Evolutionary conservation across 2,113 vertebrate species (phyloP).

Genomic region (Lepidothrix coronata): DNA sequence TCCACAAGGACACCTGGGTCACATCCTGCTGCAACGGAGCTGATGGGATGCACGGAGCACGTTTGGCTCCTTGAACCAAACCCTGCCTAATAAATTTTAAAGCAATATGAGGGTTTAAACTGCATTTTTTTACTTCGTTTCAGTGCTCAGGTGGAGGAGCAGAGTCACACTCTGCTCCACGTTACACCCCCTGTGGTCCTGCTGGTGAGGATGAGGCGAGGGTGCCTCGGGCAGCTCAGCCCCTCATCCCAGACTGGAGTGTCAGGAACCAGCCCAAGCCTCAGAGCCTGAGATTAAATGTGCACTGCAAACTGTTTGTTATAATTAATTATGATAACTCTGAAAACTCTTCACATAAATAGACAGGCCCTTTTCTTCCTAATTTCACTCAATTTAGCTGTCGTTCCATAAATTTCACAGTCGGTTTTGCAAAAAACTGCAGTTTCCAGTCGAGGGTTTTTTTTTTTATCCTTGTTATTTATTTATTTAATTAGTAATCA

Average conservation of each 20-base stretch:
- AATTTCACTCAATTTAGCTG: constrained; percentile 32
- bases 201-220: rapidly evolving
- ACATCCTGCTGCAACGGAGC: rapidly evolving
- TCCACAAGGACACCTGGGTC: rapidly evolving
- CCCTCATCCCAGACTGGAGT: neutral
- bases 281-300: neutral
- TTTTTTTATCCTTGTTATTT: neutral
- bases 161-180: rapidly evolving
- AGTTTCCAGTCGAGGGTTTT: neutral
- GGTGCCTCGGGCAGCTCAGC: neutral
- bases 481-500: constrained; percentile 14
- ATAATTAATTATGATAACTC: constrained; percentile 35
- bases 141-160: neutral
- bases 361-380: constrained; percentile 41
- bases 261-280: neutral
- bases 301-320: neutral
- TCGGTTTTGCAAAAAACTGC: neutral
- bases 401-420: constrained; percentile 45
- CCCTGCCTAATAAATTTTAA: rapidly evolving
- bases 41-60: rapidly evolving
- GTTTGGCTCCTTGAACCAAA: neutral
- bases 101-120: rapidly evolving
- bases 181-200: rapidly evolving
- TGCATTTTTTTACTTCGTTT: neutral
- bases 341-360: constrained; percentile 14